These are phyloP conservation scores for Aricia agestis DNA, from an alignment of 1,140 invertebrate species.

Conservation along the genomic window DNA sequence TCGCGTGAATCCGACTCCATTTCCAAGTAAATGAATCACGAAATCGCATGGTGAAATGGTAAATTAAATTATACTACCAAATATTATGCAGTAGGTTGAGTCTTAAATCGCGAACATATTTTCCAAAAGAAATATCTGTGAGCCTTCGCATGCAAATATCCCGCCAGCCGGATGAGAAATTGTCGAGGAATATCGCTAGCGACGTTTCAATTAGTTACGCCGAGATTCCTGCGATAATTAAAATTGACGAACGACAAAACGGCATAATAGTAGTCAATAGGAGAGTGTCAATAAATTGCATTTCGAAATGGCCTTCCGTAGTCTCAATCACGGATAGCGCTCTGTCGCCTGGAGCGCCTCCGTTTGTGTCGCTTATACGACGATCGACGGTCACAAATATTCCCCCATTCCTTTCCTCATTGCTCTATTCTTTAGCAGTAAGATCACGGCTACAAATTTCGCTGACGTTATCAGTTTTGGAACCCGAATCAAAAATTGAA, in stretches of 20 bases:
- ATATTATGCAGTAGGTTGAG: neutral
- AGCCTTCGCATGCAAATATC: neutral
- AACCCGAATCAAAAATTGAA: too few relatives aligned
- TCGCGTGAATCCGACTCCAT: slow-evolving; percentile 11
- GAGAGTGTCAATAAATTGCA: neutral
- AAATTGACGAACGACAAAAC: neutral
- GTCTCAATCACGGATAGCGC: neutral
- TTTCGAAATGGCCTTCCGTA: neutral
- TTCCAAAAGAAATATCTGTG: neutral
- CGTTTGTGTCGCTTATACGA: neutral
- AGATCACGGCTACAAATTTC: neutral
- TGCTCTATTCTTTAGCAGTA: neutral
- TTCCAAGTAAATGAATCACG: slow-evolving; percentile 1
- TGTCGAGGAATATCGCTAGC: neutral
- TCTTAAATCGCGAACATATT: neutral
- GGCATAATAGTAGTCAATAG: neutral
- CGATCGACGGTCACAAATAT: neutral
- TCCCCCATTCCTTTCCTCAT: neutral
- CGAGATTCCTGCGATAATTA: neutral
- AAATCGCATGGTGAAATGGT: neutral
- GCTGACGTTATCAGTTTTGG: neutral
- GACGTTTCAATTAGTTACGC: neutral
- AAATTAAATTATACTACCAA: slow-evolving; percentile 5
- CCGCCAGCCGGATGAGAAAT: neutral
- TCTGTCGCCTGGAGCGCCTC: neutral